Percentiles rank a stretch among this genome's conserved stretches.
Evolutionary conservation across 2,888 invertebrate genomes (phyloP).

Genomic region (Erpobdella octoculata): DNA sequence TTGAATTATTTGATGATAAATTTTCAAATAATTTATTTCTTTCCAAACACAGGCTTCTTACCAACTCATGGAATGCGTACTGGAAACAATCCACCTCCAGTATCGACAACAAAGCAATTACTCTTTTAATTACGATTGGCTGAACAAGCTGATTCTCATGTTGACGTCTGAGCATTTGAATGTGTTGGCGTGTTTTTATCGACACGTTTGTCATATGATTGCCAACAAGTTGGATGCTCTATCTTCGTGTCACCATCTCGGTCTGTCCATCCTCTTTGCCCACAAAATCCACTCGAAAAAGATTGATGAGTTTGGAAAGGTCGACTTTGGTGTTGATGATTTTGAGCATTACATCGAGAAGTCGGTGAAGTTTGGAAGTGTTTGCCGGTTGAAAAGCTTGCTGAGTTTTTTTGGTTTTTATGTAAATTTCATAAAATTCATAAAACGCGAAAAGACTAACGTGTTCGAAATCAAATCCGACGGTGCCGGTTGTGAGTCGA

Average conservation of each 20-base stretch:
- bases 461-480: too few relatives aligned
- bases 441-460: too few relatives aligned
- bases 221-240: neutral
- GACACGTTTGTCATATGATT: neutral
- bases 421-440: neutral
- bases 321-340: neutral
- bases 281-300: neutral
- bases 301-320: neutral
- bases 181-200: neutral
- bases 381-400: neutral
- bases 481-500: too few relatives aligned
- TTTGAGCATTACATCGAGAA: neutral
- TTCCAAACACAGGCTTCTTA: neutral
- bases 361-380: neutral
- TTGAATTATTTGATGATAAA: neutral
- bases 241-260: neutral
- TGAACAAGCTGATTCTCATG: slow-evolving; percentile 5
- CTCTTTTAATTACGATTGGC: neutral
- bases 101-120: neutral
- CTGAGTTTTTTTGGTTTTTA: neutral
- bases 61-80: neutral
- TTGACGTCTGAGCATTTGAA: neutral
- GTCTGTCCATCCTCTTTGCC: neutral
- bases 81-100: neutral
- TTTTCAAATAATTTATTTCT: neutral